Percentiles rank a stretch among this genome's conserved stretches.
These are phyloP conservation scores for Iphiclides podalirius DNA, from an alignment of 2,888 invertebrate genomes.

Conservation along the genomic window DNA sequence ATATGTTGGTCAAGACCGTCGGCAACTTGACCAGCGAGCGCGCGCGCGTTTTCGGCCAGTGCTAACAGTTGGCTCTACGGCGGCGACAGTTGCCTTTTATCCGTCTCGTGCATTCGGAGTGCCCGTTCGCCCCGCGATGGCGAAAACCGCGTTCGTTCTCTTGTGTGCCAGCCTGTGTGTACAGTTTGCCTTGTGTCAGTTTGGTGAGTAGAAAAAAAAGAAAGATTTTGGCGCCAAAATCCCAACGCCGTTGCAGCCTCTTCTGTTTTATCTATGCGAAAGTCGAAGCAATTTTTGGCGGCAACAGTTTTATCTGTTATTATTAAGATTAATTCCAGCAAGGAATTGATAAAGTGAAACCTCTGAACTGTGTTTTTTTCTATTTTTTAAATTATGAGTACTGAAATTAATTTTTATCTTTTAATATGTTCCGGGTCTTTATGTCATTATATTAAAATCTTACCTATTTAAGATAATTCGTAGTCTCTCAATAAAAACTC, in stretches of 20 bases:
- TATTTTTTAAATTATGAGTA: too few species aligned
- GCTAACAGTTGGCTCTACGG: background rate
- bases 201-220: slow-evolving; percentile 45
- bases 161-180: slow-evolving; percentile 51
- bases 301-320: background rate
- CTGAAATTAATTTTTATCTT: too few species aligned
- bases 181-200: slow-evolving; percentile 48
- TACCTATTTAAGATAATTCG: too few species aligned
- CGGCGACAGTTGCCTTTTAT: background rate
- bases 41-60: slow-evolving; percentile 11
- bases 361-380: too few species aligned
- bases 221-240: slow-evolving; percentile 8
- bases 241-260: too few species aligned
- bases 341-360: too few species aligned
- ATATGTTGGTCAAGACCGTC: slow-evolving; percentile 32
- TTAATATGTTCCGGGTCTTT: too few species aligned
- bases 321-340: too few species aligned
- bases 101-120: background rate
- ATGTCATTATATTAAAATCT: too few species aligned
- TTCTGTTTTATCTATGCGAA: slow-evolving; percentile 5
- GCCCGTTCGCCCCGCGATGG: slow-evolving; percentile 12
- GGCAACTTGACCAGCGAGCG: slow-evolving; percentile 17
- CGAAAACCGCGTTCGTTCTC: slow-evolving; percentile 30
- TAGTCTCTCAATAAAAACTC: too few species aligned
- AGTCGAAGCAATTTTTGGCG: slow-evolving; percentile 22